These are phyloP conservation scores for Mimachlamys varia DNA, from an alignment of 2,888 invertebrate genomes.

Conservation along the genomic window DNA sequence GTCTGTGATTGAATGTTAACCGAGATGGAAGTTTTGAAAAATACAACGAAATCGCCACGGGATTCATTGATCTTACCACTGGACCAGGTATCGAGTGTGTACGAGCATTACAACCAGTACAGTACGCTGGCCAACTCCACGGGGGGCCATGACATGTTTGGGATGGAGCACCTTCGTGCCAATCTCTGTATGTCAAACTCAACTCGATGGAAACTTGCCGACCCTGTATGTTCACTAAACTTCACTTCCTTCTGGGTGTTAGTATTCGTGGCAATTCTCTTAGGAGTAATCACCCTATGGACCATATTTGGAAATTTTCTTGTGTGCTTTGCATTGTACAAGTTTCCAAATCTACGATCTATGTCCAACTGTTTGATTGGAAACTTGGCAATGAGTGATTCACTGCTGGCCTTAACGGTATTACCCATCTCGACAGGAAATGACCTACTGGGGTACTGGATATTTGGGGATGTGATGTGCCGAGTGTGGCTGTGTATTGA, in stretches of 20 bases:
- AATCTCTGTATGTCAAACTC: slow-evolving; percentile 65
- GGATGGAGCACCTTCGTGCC: neutral
- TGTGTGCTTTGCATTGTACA: slow-evolving; percentile 78
- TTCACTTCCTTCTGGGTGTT: slow-evolving; percentile 66
- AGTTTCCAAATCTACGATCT: slow-evolving; percentile 76
- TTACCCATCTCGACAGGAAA: slow-evolving; percentile 79
- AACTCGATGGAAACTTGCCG: slow-evolving; percentile 64
- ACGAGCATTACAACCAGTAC: neutral
- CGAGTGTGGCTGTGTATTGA: slow-evolving; percentile 79
- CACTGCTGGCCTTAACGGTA: slow-evolving; percentile 79
- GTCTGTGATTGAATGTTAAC: neutral
- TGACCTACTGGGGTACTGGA: slow-evolving; percentile 80
- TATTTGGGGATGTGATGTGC: slow-evolving; percentile 78
- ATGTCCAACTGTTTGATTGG: slow-evolving; percentile 81
- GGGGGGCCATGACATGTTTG: neutral
- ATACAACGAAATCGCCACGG: slow-evolving; percentile 8
- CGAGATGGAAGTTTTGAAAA: neutral
- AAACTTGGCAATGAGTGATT: slow-evolving; percentile 80
- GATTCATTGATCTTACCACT: neutral
- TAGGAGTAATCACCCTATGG: slow-evolving; percentile 75
- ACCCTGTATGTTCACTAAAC: slow-evolving; percentile 70
- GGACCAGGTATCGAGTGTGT: neutral
- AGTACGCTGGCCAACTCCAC: neutral
- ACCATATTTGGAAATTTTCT: slow-evolving; percentile 80
- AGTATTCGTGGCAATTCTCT: slow-evolving; percentile 72